Conservation (phyloP, 1,140 invertebrate genomes). For the Aphaenogaster ashmeadi region DNA sequence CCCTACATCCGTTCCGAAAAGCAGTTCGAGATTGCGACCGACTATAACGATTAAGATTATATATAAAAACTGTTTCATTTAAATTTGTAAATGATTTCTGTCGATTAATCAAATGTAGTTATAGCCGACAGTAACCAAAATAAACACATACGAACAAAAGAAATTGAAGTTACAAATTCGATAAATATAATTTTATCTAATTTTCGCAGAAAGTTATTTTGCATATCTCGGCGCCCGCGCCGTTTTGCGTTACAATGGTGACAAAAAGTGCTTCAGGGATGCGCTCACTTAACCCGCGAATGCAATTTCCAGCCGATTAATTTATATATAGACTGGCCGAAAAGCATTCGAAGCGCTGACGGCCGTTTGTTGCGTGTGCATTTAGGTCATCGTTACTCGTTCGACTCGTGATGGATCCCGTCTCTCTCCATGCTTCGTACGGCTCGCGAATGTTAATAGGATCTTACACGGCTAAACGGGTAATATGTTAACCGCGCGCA, state of each 20-base stretch:
- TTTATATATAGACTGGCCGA: not conserved
- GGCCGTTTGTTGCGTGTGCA: slow-evolving; percentile 43
- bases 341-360: slow-evolving; percentile 22
- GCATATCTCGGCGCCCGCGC: not conserved
- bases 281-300: not conserved
- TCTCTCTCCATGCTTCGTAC: slow-evolving; percentile 50
- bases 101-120: not conserved
- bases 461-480: slow-evolving; percentile 10
- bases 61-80: not conserved
- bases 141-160: not conserved
- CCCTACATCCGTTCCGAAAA: slow-evolving; percentile 28
- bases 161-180: not conserved
- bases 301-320: slow-evolving; percentile 2
- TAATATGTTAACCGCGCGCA: slow-evolving; percentile 34
- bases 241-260: not conserved
- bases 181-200: not conserved
- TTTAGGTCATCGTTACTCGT: slow-evolving; percentile 69
- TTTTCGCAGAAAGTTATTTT: not conserved
- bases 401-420: slow-evolving; percentile 55
- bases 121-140: not conserved
- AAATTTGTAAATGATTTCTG: not conserved
- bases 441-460: slow-evolving; percentile 67
- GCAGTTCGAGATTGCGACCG: slow-evolving; percentile 23
- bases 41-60: slow-evolving; percentile 25
- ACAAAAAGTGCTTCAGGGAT: not conserved